Percentiles rank a stretch among this genome's conserved stretches.
These are phyloP conservation scores for Tridacna gigas DNA, from an alignment of 2,888 invertebrate species.

Conservation along the genomic window DNA sequence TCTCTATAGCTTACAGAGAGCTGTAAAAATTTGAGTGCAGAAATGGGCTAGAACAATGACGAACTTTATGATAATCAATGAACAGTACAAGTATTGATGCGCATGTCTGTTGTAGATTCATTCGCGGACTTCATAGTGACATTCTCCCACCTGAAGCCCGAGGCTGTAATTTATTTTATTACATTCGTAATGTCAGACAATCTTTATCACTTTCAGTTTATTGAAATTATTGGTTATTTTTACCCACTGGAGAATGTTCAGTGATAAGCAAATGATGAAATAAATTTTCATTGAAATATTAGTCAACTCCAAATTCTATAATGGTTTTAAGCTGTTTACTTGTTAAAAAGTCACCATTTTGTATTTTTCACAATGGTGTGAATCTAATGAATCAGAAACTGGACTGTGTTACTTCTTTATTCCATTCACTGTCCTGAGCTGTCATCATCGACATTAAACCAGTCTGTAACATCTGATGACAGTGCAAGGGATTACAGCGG, in stretches of 20 bases:
- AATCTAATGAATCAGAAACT: not conserved
- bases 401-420: not conserved
- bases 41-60: conserved; percentile 4
- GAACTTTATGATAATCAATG: not conserved
- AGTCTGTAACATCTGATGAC: conserved; percentile 26
- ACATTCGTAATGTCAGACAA: conserved; percentile 28
- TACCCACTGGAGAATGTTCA: not conserved
- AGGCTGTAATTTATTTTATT: conserved; percentile 49
- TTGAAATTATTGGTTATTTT: conserved; percentile 29
- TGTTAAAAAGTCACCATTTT: too few species aligned
- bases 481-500: conserved; percentile 18
- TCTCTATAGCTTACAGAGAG: too few species aligned
- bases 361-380: not conserved
- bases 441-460: conserved; percentile 24
- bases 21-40: too few species aligned
- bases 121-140: not conserved
- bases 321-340: too few species aligned
- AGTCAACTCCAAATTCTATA: not conserved
- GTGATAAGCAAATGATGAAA: not conserved
- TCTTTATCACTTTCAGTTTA: conserved; percentile 33
- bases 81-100: not conserved
- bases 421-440: conserved; percentile 8
- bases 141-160: conserved; percentile 14
- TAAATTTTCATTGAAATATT: not conserved
- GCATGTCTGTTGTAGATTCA: conserved; percentile 25